phyloP scores from a whole-genome alignment of 2,797 vertebrate genomes.

The Momotus momota region DNA sequence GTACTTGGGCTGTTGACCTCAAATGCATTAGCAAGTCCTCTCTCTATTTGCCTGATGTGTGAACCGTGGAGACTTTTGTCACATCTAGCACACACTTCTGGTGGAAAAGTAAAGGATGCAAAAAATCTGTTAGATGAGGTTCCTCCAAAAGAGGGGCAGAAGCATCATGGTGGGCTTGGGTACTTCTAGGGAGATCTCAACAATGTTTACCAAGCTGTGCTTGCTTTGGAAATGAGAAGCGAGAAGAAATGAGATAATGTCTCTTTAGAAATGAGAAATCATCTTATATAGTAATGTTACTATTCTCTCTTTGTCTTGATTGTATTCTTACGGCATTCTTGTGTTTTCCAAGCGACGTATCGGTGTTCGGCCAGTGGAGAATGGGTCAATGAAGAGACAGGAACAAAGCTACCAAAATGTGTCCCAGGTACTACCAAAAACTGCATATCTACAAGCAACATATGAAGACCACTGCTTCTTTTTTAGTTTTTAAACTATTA shows the following conservation, averaged over 20 bases:
- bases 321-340: not conserved
- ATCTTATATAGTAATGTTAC: not conserved
- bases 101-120: not conserved
- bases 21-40: not conserved
- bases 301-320: not conserved
- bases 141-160: not conserved
- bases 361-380: conserved; percentile 71
- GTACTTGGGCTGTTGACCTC: not conserved
- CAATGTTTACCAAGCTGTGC: not conserved
- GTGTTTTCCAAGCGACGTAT: conserved; percentile 68
- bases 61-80: not conserved
- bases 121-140: not conserved
- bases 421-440: conserved; percentile 75
- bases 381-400: conserved; percentile 74
- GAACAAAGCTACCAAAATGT: conserved; percentile 74
- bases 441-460: rapidly evolving
- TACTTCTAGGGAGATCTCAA: not conserved
- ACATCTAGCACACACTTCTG: not conserved
- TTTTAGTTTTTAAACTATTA: not conserved
- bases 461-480: not conserved
- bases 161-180: not conserved
- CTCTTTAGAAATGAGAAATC: not conserved
- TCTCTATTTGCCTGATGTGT: not conserved
- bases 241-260: not conserved
- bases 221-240: not conserved